These are phyloP conservation scores for Atopsyche davidsoni DNA, from an alignment of 1,140 invertebrate species.

Conservation along the genomic window DNA sequence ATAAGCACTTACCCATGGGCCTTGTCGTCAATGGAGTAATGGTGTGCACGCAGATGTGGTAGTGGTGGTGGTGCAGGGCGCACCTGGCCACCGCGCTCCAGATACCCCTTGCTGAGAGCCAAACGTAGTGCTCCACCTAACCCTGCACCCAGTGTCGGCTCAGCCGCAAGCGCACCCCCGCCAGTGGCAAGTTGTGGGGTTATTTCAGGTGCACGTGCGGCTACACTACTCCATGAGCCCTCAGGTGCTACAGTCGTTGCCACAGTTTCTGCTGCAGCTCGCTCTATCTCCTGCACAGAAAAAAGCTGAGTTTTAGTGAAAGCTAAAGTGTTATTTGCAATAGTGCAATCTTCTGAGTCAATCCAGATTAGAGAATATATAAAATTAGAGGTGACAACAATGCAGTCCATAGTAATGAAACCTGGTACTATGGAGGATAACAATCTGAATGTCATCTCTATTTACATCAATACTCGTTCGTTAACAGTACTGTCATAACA, in stretches of 20 bases:
- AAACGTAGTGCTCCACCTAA: constrained; percentile 87
- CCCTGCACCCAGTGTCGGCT: constrained; percentile 89
- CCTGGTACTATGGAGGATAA: too few relatives aligned
- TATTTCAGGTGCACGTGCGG: constrained; percentile 39
- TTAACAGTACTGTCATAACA: too few relatives aligned
- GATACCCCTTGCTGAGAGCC: constrained; percentile 92
- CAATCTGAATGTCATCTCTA: too few relatives aligned
- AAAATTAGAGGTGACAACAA: constrained; percentile 17
- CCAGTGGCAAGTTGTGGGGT: constrained; percentile 32
- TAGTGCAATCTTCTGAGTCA: constrained; percentile 31
- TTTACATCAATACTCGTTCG: too few relatives aligned
- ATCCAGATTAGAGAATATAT: constrained; percentile 21
- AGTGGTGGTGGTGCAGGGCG: constrained; percentile 56
- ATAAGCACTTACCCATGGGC: constrained; percentile 65
- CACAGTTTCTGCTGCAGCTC: constrained; percentile 27
- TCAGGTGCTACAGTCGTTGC: constrained; percentile 27
- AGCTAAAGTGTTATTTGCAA: constrained; percentile 21
- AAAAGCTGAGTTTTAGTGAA: not conserved
- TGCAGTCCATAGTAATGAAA: too few relatives aligned
- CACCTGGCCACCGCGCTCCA: constrained; percentile 71
- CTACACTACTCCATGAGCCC: constrained; percentile 42
- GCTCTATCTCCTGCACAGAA: constrained; percentile 21
- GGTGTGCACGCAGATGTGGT: constrained; percentile 68
- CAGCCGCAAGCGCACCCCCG: constrained; percentile 68
- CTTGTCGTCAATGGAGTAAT: constrained; percentile 98